Evolutionary conservation across 2,888 invertebrate species (phyloP), one percentile per base, ranked within the genome.

Genomic region (Scaptomyza flava): DNA sequence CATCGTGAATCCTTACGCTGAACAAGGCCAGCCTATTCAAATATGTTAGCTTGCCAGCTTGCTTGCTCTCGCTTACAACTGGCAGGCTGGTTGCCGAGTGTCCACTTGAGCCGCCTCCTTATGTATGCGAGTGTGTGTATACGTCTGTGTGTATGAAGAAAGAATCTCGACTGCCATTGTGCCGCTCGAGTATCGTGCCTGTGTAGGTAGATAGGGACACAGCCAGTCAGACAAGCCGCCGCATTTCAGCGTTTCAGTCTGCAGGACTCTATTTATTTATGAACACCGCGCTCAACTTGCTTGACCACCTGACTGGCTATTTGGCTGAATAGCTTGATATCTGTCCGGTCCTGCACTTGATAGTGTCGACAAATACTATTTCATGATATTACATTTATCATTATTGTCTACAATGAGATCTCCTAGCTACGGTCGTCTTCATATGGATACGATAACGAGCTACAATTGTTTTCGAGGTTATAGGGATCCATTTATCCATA

Each of bases 301-400:
- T 9, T 7, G 46, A 20, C n/a, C 38, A 41, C 3, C 14, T 36
- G 60, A 17, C 17, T 27, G 27, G 30, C 36, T 20, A 20, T 12
- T 57, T 51, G 34, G 51, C 33, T 41, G 36, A 2, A 3, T 23
- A 46, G 33, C 41, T 30, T 20, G 43, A 56, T 33, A 57, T 8
- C 41, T 14, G 52, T 51, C 53, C 62, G 45, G 68, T 54, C 52
- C 68, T 60, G 68, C 86, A 87, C 86, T 87, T 87, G 75, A 83
- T 83, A 86, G 64, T 85, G 83, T 85, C 85, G 87, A 75, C 87
- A 81, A 83, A 78, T 81, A 72, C 78, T 70, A 57, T 68, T 76
- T 87, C 87, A 87, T 87, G 85, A 77, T 79, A 84, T 84, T 87
- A 79, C 82, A 77, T 84, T 84, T 87, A 83, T 85, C 86, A 85